Evolutionary conservation across 1,140 invertebrate species (phyloP).

Genomic region (Ostrea edulis): DNA sequence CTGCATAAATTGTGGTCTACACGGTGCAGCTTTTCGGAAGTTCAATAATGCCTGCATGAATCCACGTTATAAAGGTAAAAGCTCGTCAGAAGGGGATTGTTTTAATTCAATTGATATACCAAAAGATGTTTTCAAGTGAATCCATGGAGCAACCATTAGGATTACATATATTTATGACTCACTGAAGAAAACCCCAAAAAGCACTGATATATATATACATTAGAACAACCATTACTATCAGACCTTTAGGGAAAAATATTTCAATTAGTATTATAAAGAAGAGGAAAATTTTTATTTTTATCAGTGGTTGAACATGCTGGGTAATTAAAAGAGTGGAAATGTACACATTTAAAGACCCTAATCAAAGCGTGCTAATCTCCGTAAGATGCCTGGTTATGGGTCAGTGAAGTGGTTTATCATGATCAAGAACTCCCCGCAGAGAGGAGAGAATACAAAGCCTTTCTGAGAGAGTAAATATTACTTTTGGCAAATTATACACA

Average conservation of each 20-base stretch:
- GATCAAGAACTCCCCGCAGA: neutral
- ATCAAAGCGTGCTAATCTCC: neutral
- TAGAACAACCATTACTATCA: slow-evolving; percentile 15
- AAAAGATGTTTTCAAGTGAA: too few relatives aligned
- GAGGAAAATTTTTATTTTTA: neutral
- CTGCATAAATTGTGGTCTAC: neutral
- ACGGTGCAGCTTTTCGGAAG: neutral
- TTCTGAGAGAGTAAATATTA: neutral
- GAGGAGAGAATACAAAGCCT: neutral
- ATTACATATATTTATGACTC: neutral
- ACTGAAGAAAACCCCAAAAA: neutral
- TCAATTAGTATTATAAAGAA: slow-evolving; percentile 23
- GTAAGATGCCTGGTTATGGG: neutral
- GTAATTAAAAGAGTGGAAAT: neutral
- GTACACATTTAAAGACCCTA: neutral
- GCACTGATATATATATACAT: neutral
- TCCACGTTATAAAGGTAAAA: neutral
- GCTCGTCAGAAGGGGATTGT: too few relatives aligned
- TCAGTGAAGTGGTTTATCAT: neutral
- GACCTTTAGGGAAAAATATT: neutral
- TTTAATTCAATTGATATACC: too few relatives aligned
- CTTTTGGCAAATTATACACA: neutral
- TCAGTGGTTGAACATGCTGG: slow-evolving; percentile 2
- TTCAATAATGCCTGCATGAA: neutral
- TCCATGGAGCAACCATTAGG: neutral